Conservation (phyloP, 2,113 vertebrate genomes). For the Coturnix japonica region DNA sequence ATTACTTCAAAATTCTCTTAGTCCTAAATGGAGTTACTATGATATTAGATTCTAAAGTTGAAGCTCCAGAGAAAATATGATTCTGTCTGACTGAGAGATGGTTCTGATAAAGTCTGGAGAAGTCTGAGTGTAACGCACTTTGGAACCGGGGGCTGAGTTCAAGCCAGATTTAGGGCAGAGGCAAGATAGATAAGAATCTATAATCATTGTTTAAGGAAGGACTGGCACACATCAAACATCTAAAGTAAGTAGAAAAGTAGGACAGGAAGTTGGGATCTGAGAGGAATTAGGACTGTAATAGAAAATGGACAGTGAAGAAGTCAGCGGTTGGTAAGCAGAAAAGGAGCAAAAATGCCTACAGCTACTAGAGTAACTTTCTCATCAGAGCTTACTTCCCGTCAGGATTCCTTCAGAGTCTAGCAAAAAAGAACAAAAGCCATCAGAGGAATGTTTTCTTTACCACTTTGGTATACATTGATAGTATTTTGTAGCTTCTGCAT, state of each 20-base stretch:
- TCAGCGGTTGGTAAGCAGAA: not conserved
- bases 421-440: not conserved
- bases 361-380: slow-evolving; percentile 28
- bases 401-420: not conserved
- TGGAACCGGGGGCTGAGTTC: not conserved
- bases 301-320: not conserved
- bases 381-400: not conserved
- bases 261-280: slow-evolving; percentile 20
- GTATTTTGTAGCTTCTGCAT: not conserved
- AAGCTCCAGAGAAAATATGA: not conserved
- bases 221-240: not conserved
- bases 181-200: not conserved
- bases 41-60: not conserved
- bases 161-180: not conserved
- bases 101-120: not conserved
- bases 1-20: not conserved
- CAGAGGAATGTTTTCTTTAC: not conserved
- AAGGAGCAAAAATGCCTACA: not conserved
- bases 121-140: not conserved
- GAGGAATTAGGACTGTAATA: slow-evolving; percentile 11
- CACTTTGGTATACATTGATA: not conserved
- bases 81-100: not conserved
- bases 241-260: slow-evolving; percentile 11
- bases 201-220: not conserved
- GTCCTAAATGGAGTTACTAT: not conserved